Conservation (phyloP, 2,888 invertebrate genomes). For the Sclerodermus sp. region DNA sequence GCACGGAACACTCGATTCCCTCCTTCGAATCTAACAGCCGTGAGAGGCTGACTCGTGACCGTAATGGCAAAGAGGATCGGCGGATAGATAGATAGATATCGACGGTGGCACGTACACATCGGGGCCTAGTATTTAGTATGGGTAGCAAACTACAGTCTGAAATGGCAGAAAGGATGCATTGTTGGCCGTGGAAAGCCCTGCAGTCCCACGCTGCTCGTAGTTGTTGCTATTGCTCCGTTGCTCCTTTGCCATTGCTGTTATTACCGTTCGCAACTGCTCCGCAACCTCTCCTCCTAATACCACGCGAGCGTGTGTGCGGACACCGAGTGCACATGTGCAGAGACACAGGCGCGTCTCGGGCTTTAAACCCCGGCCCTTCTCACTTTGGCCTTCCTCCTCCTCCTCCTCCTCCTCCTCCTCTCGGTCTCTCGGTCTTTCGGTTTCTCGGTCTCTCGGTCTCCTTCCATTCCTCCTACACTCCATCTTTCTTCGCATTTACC, state of each 20-base stretch:
- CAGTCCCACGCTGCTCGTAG: constrained; percentile 33
- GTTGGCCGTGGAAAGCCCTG: constrained; percentile 23
- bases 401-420: no score
- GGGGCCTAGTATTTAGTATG: constrained; percentile 14
- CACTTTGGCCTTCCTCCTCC: no score
- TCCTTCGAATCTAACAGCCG: no score
- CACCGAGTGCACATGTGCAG: no score
- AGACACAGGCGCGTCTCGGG: no score
- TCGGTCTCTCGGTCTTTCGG: constrained; percentile 6
- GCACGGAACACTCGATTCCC: no score
- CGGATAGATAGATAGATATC: constrained; percentile 1
- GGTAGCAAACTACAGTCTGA: constrained; percentile 6
- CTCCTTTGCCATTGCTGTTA: no score
- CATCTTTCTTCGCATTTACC: no score
- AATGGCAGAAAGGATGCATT: constrained; percentile 26
- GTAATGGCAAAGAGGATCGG: constrained; percentile 31
- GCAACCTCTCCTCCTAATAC: no score
- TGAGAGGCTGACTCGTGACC: constrained; percentile 43
- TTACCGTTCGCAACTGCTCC: no score
- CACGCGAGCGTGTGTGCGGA: not conserved
- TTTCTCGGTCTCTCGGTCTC: constrained; percentile 5
- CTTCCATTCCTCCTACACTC: no score
- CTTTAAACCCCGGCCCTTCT: no score
- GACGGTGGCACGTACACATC: constrained; percentile 1
- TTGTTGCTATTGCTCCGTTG: constrained; percentile 3